Evolutionary conservation across 2,888 invertebrate genomes (phyloP).

Genomic region (Scaptomyza flava): DNA sequence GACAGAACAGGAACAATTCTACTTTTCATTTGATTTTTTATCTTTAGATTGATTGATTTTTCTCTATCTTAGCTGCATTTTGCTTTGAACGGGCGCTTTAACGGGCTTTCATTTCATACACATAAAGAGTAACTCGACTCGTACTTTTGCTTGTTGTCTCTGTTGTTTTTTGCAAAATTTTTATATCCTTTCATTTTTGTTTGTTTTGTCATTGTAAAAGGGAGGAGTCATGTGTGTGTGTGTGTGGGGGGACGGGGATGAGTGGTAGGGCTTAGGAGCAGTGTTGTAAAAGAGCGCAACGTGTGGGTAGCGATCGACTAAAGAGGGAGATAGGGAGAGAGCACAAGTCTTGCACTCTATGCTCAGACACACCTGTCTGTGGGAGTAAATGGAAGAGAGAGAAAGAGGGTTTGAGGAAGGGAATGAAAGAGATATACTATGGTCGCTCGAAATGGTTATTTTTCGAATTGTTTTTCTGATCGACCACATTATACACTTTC

Average conservation of each 20-base stretch:
- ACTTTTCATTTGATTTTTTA: slow-evolving; percentile 69
- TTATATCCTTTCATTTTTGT: slow-evolving; percentile 20
- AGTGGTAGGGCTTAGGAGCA: slow-evolving; percentile 9
- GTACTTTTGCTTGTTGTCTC: slow-evolving; percentile 23
- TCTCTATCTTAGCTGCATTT: slow-evolving; percentile 26
- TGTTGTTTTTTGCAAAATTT: slow-evolving; percentile 19
- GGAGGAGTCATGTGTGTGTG: slow-evolving; percentile 23
- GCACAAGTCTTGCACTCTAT: slow-evolving; percentile 9
- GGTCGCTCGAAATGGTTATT: neutral
- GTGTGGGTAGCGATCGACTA: slow-evolving; percentile 1
- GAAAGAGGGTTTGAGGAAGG: neutral
- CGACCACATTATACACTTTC: neutral
- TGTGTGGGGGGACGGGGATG: slow-evolving; percentile 1
- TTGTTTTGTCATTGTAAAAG: slow-evolving; percentile 35
- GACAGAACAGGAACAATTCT: slow-evolving; percentile 85
- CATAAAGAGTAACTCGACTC: neutral
- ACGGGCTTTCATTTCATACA: slow-evolving; percentile 24
- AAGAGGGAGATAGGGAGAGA: slow-evolving; percentile 1
- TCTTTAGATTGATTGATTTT: slow-evolving; percentile 23
- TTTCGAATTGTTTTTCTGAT: neutral
- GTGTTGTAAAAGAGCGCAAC: slow-evolving; percentile 21
- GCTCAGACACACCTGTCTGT: slow-evolving; percentile 25
- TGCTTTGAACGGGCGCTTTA: slow-evolving; percentile 19
- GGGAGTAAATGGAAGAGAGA: neutral
- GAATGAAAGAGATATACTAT: neutral